These are phyloP conservation scores for Pygocentrus nattereri DNA, from an alignment of 2,797 vertebrate genomes.

Conservation along the genomic window DNA sequence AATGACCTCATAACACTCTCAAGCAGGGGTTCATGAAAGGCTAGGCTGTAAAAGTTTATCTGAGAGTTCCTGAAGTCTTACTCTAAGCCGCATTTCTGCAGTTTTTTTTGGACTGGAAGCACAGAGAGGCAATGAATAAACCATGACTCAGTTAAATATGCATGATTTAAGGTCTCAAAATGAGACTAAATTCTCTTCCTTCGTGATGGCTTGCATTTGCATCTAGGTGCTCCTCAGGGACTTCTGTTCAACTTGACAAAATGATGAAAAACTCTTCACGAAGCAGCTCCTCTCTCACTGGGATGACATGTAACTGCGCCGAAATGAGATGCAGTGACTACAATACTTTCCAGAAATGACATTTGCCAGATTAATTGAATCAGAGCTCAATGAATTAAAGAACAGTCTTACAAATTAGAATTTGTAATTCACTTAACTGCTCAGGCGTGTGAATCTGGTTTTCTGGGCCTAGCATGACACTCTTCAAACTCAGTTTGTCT, in stretches of 20 bases:
- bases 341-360: conserved; percentile 36
- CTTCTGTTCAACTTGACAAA: conserved; percentile 17
- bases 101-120: conserved; percentile 27
- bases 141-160: conserved; percentile 36
- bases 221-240: conserved; percentile 38
- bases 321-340: conserved; percentile 6
- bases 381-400: conserved; percentile 36
- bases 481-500: conserved; percentile 21
- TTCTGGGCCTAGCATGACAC: conserved; percentile 28
- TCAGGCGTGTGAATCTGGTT: conserved; percentile 43
- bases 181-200: conserved; percentile 30
- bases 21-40: background rate
- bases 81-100: background rate
- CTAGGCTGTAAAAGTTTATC: background rate
- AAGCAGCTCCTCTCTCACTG: background rate
- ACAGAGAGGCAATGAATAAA: conserved; percentile 36
- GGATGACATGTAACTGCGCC: conserved; percentile 2
- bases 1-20: background rate
- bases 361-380: conserved; percentile 50
- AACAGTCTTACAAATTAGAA: conserved; percentile 44
- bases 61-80: background rate
- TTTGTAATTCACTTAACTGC: conserved; percentile 46
- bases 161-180: conserved; percentile 36
- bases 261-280: conserved; percentile 28
- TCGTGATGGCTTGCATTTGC: conserved; percentile 15